Evolutionary conservation across 2,113 vertebrate genomes (phyloP).

Genomic region (Paedocypris sp.): DNA sequence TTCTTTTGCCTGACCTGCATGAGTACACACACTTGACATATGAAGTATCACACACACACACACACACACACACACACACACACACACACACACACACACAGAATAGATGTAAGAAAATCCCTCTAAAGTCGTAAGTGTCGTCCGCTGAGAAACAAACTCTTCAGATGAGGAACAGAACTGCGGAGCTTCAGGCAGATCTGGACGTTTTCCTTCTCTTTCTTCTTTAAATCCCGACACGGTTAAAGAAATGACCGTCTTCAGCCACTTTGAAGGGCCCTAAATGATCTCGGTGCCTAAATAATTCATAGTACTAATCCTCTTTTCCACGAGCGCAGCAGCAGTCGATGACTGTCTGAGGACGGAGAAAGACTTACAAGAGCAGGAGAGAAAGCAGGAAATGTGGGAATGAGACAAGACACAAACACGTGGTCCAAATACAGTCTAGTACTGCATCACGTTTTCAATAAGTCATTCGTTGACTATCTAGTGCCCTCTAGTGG

Average conservation of each 20-base stretch:
- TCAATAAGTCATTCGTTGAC: neutral
- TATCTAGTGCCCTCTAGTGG: conserved; percentile 55
- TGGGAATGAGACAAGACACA: conserved; percentile 14
- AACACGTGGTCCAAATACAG: conserved; percentile 1
- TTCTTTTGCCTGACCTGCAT: too few relatives aligned
- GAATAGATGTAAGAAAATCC: too few relatives aligned
- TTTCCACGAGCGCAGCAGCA: conserved; percentile 23
- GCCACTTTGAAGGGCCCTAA: conserved; percentile 16
- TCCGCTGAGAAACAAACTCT: too few relatives aligned
- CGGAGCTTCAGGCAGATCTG: too few relatives aligned
- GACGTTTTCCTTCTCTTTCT: too few relatives aligned
- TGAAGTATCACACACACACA: too few relatives aligned
- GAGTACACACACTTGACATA: too few relatives aligned
- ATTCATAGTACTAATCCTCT: conserved; percentile 22
- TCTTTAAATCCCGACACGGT: conserved; percentile 1
- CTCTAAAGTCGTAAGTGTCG: too few relatives aligned
- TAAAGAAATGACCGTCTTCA: conserved; percentile 2
- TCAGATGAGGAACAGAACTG: too few relatives aligned
- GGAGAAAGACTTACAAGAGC: conserved; percentile 15
- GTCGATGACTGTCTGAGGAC: conserved; percentile 5
- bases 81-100: too few relatives aligned
- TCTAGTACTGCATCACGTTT: neutral
- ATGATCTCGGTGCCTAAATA: conserved; percentile 20
- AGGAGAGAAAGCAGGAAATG: neutral
- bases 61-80: too few relatives aligned